Base-by-base conservation (phyloP, 2,888 invertebrate genomes). In the Amphiduros pacificus region DNA sequence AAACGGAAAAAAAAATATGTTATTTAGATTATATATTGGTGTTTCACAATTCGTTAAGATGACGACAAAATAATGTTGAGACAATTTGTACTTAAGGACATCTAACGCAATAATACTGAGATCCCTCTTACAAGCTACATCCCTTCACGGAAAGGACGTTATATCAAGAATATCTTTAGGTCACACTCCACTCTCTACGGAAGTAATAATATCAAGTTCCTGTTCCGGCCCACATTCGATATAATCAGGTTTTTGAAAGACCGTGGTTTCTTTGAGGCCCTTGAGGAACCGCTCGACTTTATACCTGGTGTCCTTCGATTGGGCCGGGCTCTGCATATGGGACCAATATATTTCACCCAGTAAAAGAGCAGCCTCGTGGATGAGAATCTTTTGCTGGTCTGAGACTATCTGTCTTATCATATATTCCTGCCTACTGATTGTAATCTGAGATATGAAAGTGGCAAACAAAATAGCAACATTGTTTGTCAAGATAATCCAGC, bases 341-440 rank as follows among this genome's bases (percentile, higher is more conserved):
- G n/a, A n/a, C 44, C 44, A 44, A 22, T 44, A 44, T n/a, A 44
- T 9, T 22, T 44, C 44, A 4, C 44, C 44, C 4, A 44, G 44
- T 11, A 44, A n/a, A 11, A 44, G 44, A 22, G 44, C 44, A 9
- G 44, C n/a, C n/a, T 44, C 44, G 20, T 20, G 44, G 44, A 44
- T 44, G 44, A 44, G 6, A 20, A 44, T 44, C n/a, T 44, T 44
- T n/a, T n/a, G 44, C n/a, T 44, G 44, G n/a, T 44, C 44, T 44
- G n/a, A n/a, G 6, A 20, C 22, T 4, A 44, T 17, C 22, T 22
- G 5, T 6, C n/a, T 11, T n/a, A 44, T 22, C 44, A 44, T 22
- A n/a, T 22, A 20, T n/a, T n/a, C n/a, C 6, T 20, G 22, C n/a
- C 44, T 5, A n/a, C 22, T 22, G 6, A n/a, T 5, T 6, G 22